Conservation (phyloP, 2,888 invertebrate genomes). For the Sinelater perroti region DNA sequence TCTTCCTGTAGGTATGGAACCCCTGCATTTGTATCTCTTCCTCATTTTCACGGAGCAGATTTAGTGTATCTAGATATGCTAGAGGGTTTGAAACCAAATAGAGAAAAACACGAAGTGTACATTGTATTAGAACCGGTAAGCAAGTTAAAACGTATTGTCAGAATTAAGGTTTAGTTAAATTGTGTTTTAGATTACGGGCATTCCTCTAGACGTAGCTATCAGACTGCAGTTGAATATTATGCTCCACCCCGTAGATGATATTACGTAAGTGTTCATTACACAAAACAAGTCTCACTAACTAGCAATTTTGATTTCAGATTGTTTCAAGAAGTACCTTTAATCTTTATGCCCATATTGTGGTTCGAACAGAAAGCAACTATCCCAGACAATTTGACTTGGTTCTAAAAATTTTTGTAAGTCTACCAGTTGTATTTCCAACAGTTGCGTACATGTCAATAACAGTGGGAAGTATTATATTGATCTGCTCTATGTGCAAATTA, state of each 20-base stretch:
- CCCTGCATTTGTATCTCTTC: constrained; percentile 81
- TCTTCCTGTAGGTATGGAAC: constrained; percentile 78
- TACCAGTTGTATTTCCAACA: constrained; percentile 53
- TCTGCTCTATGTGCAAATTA: background rate
- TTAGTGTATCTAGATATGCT: constrained; percentile 68
- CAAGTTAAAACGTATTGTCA: constrained; percentile 18
- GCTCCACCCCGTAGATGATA: constrained; percentile 69
- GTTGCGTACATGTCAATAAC: constrained; percentile 1
- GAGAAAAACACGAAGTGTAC: constrained; percentile 74
- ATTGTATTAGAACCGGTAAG: constrained; percentile 76
- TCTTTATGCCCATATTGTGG: constrained; percentile 82
- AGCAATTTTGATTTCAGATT: constrained; percentile 64
- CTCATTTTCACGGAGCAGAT: constrained; percentile 81
- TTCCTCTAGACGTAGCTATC: constrained; percentile 79
- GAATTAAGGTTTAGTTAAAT: background rate
- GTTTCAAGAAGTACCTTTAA: constrained; percentile 71
- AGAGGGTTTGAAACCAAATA: constrained; percentile 72
- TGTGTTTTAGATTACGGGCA: constrained; percentile 69
- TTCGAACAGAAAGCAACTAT: constrained; percentile 75
- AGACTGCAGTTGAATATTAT: constrained; percentile 83
- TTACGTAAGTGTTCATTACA: constrained; percentile 72
- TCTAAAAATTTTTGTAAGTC: constrained; percentile 63
- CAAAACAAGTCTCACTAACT: background rate
- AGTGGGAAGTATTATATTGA: background rate
- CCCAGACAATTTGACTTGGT: constrained; percentile 64